Base-by-base conservation (phyloP, 2,113 vertebrate species). In the Turdus rufiventris region DNA sequence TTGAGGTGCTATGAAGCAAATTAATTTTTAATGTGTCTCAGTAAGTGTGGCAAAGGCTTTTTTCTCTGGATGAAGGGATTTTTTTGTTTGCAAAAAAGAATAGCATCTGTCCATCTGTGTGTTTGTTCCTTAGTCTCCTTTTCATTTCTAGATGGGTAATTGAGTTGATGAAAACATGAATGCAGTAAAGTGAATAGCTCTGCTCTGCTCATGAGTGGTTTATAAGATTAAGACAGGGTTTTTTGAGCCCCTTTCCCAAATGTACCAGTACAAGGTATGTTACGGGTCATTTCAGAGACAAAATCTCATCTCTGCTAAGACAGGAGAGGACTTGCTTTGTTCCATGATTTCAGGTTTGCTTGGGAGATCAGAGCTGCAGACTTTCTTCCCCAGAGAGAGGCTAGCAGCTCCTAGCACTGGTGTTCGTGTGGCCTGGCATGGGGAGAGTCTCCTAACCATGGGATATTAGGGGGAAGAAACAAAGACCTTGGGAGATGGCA, bases 191-290 rank as follows among this genome's bases (percentile, higher is more conserved):
- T 36, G 45, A 91, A 19, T 40, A 34, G 20, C 36, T 88, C 54
- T 83, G 31, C 47, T 85, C 12, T 81, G 19, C 24, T 67, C 2
- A 0, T 42, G 14, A 68, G 23, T 2, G 3, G 18, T 11, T 83
- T 84, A 5, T 12, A 42, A 33, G 33, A 50, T 54, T 48, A 72
- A 83, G 29, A 71, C 3, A 31, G 31, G 7, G 11, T 66, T 78
- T 42, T 43, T 66, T 13, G 16, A 57, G 26, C 6, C 10, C 6
- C 10, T 84, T 65, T 51, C 74, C 12, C 11, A 60, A 73, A 34
- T 0, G 1, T 48, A 60, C 16, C 5, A 3, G 14, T 43, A 43
- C 9, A 20, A 77, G 25, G 6, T 28, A 17, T 7, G 5, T 78
- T 81, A 38, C 3, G 5, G 29, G 9, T 74, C 80, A 17, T 51